Conservation (phyloP, 2,113 vertebrate species). For the Galbula dea region DNA sequence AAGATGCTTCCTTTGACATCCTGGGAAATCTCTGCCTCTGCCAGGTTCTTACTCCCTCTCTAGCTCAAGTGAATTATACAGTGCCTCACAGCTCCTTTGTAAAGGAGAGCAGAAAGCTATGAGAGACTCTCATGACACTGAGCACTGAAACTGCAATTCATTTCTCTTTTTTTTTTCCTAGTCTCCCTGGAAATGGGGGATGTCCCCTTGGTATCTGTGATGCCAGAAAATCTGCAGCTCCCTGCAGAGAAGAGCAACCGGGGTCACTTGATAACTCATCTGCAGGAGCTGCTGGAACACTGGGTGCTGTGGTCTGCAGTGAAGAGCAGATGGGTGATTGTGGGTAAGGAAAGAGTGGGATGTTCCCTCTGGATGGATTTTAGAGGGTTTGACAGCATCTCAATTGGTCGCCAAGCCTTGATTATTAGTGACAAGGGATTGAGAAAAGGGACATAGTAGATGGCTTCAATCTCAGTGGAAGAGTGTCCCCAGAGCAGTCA, state of each 20-base stretch:
- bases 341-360: conserved; percentile 76
- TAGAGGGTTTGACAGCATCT: not conserved
- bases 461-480: not conserved
- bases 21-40: not conserved
- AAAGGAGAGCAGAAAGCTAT: not conserved
- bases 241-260: conserved; percentile 54
- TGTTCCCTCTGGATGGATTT: not conserved
- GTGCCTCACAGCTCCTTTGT: not conserved
- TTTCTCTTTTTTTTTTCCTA: conserved; percentile 33
- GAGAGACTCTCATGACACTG: not conserved
- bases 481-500: not conserved
- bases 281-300: conserved; percentile 84
- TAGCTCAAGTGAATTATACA: not conserved
- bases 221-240: conserved; percentile 71
- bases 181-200: conserved; percentile 77
- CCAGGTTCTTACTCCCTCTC: not conserved
- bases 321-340: conserved; percentile 82
- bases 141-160: not conserved
- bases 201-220: conserved; percentile 83
- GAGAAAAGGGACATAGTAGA: not conserved
- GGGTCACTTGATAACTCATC: conserved; percentile 83
- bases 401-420: not conserved
- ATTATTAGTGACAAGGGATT: not conserved
- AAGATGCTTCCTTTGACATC: not conserved
- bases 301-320: conserved; percentile 87